These are phyloP conservation scores for Poicephalus gulielmi DNA, from an alignment of 2,113 vertebrate species.

Conservation along the genomic window DNA sequence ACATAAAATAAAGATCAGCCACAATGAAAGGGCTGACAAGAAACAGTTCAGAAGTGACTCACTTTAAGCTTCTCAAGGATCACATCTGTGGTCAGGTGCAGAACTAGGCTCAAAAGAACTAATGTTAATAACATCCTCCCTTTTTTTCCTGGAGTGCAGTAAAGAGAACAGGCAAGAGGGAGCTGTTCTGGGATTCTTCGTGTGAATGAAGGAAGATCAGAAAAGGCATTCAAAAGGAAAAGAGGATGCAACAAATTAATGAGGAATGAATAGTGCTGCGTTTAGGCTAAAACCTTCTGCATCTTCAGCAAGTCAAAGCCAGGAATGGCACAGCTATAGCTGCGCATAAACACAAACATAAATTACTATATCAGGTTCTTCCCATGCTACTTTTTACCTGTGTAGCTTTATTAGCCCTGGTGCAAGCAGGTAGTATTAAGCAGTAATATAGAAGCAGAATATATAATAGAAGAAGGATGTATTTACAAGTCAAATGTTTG, in stretches of 20 bases:
- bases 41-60: neutral
- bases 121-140: neutral
- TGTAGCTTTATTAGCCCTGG: neutral
- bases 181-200: neutral
- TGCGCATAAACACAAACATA: neutral
- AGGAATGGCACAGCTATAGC: neutral
- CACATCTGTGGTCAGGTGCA: neutral
- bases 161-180: neutral
- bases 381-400: neutral
- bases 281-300: neutral
- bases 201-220: neutral
- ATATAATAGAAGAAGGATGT: neutral
- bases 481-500: neutral
- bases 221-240: neutral
- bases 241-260: neutral
- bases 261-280: neutral
- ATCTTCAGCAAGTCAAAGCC: neutral
- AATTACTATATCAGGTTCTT: neutral
- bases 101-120: neutral
- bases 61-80: neutral
- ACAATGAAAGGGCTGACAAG: neutral
- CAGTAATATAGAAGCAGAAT: neutral
- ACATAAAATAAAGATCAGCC: neutral
- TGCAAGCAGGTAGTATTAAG: neutral
- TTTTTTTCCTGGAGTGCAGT: neutral